Percentiles rank a stretch among this genome's conserved stretches.
These are phyloP conservation scores for Eulemur macaco DNA, from an alignment of 2,113 vertebrate species.

Conservation along the genomic window DNA sequence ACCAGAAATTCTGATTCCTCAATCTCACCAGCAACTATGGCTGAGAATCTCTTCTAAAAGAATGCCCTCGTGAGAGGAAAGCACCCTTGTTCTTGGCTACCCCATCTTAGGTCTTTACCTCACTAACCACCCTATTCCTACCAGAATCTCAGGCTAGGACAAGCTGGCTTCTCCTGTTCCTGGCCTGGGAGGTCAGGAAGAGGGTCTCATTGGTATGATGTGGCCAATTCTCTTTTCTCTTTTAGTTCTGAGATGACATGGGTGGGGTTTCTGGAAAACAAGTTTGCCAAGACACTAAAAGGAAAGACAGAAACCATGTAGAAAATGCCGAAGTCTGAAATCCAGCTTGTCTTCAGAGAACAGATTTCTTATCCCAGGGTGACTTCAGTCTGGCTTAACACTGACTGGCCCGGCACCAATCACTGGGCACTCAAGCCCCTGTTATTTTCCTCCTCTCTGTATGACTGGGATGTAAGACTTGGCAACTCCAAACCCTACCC, in stretches of 20 bases:
- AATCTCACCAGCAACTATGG: neutral
- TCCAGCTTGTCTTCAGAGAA: constrained; percentile 38
- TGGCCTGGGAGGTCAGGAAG: neutral
- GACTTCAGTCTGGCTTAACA: constrained; percentile 17
- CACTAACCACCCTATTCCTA: neutral
- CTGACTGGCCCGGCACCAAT: constrained; percentile 29
- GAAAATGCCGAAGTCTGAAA: neutral
- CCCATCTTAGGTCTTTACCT: neutral
- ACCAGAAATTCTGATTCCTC: neutral
- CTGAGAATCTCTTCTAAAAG: neutral
- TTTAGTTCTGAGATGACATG: constrained; percentile 39
- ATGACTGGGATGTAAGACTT: constrained; percentile 16
- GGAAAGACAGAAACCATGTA: constrained; percentile 3
- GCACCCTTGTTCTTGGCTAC: neutral
- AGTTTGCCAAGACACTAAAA: constrained; percentile 28
- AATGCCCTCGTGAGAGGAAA: neutral
- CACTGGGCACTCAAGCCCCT: neutral
- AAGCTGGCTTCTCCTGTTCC: neutral
- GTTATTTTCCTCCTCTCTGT: constrained; percentile 49
- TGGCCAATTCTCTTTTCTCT: constrained; percentile 16
- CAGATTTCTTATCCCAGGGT: constrained; percentile 30
- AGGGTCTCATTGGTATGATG: neutral
- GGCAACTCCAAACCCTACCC: constrained; percentile 1
- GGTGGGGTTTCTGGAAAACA: neutral
- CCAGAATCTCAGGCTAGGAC: neutral